Base-by-base conservation (phyloP, 2,888 invertebrate genomes). In the Hypomecis atomaria region DNA sequence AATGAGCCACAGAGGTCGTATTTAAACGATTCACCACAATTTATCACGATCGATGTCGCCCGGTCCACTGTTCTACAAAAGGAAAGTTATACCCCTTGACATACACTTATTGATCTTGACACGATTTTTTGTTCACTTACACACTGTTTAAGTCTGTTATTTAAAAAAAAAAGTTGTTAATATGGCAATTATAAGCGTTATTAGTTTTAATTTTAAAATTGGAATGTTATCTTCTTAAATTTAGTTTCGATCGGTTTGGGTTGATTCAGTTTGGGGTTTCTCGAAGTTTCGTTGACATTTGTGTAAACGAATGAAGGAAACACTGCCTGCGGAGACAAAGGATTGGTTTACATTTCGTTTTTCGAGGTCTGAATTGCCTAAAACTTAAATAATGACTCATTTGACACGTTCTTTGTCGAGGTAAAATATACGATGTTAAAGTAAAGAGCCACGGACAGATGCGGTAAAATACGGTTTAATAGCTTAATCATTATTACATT, bases 61-160 rank as follows among this genome's bases (percentile, higher is more conserved):
- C 78, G 85, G 83, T 84, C 61, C 78, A 75, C 77, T 74, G 81
- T 76, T 83, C 88, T 83, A 83, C 86, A 89, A 90, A 91, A 87
- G 92, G 92, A 90, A 91, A 90, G 89, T 89, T 88, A 89, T 78
- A 86, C 80, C 89, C 92, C 88, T 91, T 92, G 92, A 91, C 92
- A 92, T 84, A 90, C 90, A 89, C 87, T 86, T 84, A 79, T 81
- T 76, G 89, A 74, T 90, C 90, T 90, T 92, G 92, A 89, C 91
- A 92, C 92, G 61, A 86, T 89, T 90, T 82, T 84, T 85, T 87
- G 80, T 79, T 84, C 84, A 84, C 80, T 81, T 78, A 72, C 42
- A 38, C 59, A 61, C 60, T 60, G 65, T 71, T 49, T 65, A 63
- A 74, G 77, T 78, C 73, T 69, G 76, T 79, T 59, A 63, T 47